phyloP scores from a whole-genome alignment of 2,113 vertebrate genomes.

The Notechis scutatus region DNA sequence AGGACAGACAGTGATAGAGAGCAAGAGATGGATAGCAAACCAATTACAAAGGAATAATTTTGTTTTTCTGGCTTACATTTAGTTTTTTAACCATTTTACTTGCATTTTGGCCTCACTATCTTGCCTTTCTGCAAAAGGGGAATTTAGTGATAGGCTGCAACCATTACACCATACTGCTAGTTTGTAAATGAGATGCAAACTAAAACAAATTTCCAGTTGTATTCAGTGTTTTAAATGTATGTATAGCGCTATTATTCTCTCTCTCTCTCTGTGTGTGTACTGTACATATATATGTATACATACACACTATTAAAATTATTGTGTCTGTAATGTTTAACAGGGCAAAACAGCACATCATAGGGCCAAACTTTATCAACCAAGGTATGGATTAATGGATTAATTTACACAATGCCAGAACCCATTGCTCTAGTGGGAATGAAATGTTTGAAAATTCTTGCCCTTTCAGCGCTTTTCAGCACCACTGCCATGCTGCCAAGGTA shows the following conservation, averaged over 20 bases:
- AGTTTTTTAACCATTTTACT: neutral
- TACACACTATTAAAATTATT: neutral
- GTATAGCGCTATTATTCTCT: neutral
- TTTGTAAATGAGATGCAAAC: neutral
- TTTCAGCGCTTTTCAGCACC: neutral
- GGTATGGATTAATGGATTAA: neutral
- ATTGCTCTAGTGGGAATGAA: neutral
- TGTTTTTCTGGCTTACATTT: neutral
- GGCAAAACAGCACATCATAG: neutral
- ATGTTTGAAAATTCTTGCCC: neutral
- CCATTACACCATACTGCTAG: neutral
- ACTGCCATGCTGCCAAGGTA: neutral
- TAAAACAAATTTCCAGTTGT: neutral
- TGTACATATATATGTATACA: neutral
- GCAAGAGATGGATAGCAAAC: neutral
- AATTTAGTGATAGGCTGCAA: neutral
- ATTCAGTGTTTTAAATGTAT: neutral
- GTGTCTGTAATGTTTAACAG: neutral
- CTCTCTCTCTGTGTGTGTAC: too few relatives aligned
- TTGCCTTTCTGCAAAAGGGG: neutral
- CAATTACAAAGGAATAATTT: neutral
- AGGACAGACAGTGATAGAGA: neutral
- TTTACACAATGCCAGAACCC: neutral
- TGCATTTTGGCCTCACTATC: neutral
- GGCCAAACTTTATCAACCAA: neutral